These are phyloP conservation scores for Delphinus delphis DNA, from an alignment of 2,113 vertebrate species.

Conservation along the genomic window DNA sequence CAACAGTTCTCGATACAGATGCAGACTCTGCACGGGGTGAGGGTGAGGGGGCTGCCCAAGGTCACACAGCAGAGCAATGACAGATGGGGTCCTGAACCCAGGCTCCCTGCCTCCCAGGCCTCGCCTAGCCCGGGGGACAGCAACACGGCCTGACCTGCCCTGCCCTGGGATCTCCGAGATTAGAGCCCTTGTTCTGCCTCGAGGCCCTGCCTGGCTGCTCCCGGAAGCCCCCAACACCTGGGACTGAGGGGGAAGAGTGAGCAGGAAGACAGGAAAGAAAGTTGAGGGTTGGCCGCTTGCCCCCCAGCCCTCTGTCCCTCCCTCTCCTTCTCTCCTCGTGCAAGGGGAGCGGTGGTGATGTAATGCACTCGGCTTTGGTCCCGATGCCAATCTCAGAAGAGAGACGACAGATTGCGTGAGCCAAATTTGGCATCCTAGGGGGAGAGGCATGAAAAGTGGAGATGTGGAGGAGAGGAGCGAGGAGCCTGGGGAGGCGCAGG, in stretches of 20 bases:
- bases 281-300: slow-evolving; percentile 30
- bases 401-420: slow-evolving; percentile 42
- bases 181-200: background rate
- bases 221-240: background rate
- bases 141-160: background rate
- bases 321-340: slow-evolving; percentile 20
- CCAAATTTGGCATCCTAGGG: slow-evolving; percentile 63
- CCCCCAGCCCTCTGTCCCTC: slow-evolving; percentile 12
- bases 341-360: background rate
- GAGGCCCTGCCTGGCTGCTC: background rate
- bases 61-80: slow-evolving; percentile 1
- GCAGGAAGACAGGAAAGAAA: background rate
- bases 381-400: slow-evolving; percentile 60
- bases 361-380: slow-evolving; percentile 43
- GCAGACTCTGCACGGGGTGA: background rate
- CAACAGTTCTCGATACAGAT: background rate
- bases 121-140: background rate
- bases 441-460: slow-evolving; percentile 62
- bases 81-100: background rate
- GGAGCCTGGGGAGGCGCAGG: slow-evolving; percentile 11
- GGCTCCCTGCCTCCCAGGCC: background rate
- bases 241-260: background rate
- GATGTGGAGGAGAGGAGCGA: slow-evolving; percentile 67
- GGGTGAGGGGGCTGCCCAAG: background rate
- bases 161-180: background rate